Evolutionary conservation across 2,888 invertebrate genomes (phyloP).

Genomic region (Aporophyla lueneburgensis): DNA sequence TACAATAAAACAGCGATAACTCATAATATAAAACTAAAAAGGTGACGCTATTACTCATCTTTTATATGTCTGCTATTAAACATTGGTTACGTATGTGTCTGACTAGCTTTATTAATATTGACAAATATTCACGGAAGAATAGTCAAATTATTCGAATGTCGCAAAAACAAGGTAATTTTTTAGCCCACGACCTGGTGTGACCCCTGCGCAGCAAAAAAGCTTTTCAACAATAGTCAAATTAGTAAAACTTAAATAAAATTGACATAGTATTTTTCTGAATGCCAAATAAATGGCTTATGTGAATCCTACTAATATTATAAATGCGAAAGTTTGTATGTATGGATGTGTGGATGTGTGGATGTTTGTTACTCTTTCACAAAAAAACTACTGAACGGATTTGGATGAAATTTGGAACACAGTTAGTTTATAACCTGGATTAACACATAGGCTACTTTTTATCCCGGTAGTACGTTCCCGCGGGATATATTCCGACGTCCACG

Average conservation of each 20-base stretch:
- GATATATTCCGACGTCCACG: no score
- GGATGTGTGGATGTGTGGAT: no score
- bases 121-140: background rate
- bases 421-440: no score
- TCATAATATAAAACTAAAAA: conserved; percentile 8
- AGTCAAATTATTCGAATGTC: background rate
- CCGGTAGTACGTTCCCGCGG: no score
- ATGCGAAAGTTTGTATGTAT: no score
- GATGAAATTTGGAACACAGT: no score
- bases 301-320: no score
- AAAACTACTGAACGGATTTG: no score
- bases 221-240: background rate
- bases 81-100: conserved; percentile 10
- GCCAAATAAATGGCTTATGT: background rate
- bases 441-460: no score
- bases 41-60: conserved; percentile 1
- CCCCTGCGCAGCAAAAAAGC: background rate
- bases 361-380: no score
- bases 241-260: background rate
- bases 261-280: background rate
- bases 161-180: background rate
- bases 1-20: background rate
- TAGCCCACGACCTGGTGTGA: background rate
- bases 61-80: background rate
- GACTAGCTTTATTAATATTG: background rate